Evolutionary conservation across 2,797 vertebrate species (phyloP).

Genomic region (Garrulus glandarius): DNA sequence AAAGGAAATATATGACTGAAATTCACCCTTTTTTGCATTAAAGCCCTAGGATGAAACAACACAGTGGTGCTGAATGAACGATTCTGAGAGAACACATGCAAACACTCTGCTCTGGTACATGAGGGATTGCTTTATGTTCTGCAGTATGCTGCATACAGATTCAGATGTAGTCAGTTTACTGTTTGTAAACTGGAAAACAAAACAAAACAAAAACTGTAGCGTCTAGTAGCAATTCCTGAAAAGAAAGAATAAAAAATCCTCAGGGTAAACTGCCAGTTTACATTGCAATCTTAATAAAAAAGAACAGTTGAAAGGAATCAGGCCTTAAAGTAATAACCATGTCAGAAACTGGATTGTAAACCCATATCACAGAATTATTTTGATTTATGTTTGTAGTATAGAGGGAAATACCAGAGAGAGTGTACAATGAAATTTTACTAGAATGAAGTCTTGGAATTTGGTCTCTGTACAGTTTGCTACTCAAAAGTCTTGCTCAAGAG

Average conservation of each 20-base stretch:
- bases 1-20: background rate
- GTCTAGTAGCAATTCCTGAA: constrained; percentile 26
- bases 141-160: background rate
- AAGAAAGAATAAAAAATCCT: constrained; percentile 30
- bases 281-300: constrained; percentile 38
- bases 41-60: background rate
- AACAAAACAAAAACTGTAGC: background rate
- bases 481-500: constrained; percentile 60
- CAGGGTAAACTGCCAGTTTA: constrained; percentile 50
- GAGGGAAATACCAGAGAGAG: constrained; percentile 47
- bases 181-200: constrained; percentile 5
- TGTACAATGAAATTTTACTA: constrained; percentile 26
- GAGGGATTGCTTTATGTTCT: background rate
- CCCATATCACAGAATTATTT: constrained; percentile 57
- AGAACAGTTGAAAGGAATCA: constrained; percentile 27
- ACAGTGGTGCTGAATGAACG: background rate
- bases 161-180: constrained; percentile 49
- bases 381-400: constrained; percentile 61
- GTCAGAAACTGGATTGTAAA: constrained; percentile 46
- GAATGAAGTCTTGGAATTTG: constrained; percentile 27
- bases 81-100: background rate
- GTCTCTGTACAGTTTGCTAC: constrained; percentile 21
- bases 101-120: background rate
- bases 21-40: background rate
- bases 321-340: constrained; percentile 51